Evolutionary conservation across 2,888 invertebrate genomes (phyloP).

Genomic region (Thecophora atra): DNA sequence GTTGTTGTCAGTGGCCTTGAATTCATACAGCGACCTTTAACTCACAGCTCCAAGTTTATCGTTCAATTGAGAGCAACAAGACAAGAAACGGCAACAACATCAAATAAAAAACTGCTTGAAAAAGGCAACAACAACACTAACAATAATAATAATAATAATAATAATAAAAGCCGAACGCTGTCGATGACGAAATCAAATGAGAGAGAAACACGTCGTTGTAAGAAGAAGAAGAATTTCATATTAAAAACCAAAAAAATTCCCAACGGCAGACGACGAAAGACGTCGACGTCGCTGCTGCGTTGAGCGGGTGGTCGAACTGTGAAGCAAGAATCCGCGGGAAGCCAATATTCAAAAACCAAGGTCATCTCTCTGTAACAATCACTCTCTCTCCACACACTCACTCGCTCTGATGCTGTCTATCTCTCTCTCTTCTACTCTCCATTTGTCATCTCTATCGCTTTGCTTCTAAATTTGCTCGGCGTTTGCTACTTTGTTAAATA

Average conservation of each 20-base stretch:
- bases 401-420: neutral
- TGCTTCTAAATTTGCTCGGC: neutral
- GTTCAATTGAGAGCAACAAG: constrained; percentile 47
- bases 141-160: constrained; percentile 19
- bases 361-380: neutral
- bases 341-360: neutral
- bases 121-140: constrained; percentile 34
- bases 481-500: neutral
- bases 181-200: constrained; percentile 9
- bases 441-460: neutral
- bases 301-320: neutral
- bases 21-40: constrained; percentile 63
- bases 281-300: neutral
- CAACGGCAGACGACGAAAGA: neutral
- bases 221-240: neutral
- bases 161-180: constrained; percentile 1
- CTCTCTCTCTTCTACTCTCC: neutral
- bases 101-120: neutral
- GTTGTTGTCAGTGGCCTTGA: constrained; percentile 58
- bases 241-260: neutral
- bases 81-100: constrained; percentile 18
- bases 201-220: neutral
- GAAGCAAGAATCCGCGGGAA: neutral
- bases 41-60: constrained; percentile 55
- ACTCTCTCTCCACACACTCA: neutral